A percentile compares a stretch with the other conserved stretches of the same genome.
phyloP scores from a whole-genome alignment of 2,797 vertebrate species.

The Rhinichthys osculus region DNA sequence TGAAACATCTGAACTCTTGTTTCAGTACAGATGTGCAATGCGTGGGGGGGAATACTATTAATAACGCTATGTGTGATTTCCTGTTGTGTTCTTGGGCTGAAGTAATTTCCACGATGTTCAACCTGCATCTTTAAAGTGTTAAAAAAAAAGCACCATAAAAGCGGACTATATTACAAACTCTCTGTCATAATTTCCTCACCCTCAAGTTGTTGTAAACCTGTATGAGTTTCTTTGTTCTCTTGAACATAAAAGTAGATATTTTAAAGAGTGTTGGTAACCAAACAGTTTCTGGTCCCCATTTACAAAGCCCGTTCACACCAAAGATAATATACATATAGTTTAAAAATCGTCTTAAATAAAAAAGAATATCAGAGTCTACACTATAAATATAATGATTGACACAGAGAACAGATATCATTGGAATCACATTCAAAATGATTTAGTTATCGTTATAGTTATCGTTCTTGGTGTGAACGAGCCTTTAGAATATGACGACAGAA shows the following conservation, averaged over 20 bases:
- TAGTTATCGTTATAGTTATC: no score
- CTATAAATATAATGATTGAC: no score
- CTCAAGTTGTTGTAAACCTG: background rate
- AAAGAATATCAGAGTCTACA: no score
- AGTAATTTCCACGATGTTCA: slow-evolving; percentile 57
- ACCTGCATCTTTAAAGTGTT: slow-evolving; percentile 60
- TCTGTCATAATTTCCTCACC: background rate
- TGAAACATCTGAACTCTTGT: slow-evolving; percentile 39
- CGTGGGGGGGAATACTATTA: slow-evolving; percentile 52
- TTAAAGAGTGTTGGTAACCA: background rate
- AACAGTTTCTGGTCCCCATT: no score
- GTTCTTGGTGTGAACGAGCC: no score
- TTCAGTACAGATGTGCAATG: slow-evolving; percentile 58
- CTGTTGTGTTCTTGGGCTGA: slow-evolving; percentile 35
- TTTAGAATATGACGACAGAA: no score
- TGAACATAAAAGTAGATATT: background rate
- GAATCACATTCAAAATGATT: no score
- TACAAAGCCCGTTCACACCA: background rate
- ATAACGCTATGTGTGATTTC: slow-evolving; percentile 56
- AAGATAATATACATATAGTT: background rate
- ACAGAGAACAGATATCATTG: no score
- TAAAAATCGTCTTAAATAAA: background rate
- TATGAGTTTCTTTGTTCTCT: background rate
- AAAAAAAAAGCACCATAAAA: background rate
- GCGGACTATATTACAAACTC: background rate